A percentile compares a stretch with the other conserved stretches of the same genome.
Conservation (phyloP, 2,113 vertebrate species). For the Archilochus colubris region DNA sequence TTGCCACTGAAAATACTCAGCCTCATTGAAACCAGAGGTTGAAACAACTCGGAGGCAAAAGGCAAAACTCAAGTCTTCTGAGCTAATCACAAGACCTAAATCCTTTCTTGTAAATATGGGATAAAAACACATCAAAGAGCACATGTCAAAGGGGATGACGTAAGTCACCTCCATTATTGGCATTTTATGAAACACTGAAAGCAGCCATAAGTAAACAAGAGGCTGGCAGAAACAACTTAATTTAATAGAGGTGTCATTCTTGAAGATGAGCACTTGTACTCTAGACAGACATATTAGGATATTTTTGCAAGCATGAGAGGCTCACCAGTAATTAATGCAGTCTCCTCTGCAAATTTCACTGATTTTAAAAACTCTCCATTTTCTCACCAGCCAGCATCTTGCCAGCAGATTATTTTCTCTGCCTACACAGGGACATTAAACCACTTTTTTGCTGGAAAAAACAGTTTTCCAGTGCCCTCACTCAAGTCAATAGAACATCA, state of each 20-base stretch:
- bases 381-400: neutral
- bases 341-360: neutral
- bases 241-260: conserved; percentile 66
- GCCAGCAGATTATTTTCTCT: neutral
- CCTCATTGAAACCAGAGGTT: neutral
- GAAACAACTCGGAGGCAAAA: neutral
- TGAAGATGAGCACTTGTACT: conserved; percentile 38
- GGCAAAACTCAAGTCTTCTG: neutral
- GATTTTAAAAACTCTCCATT: neutral
- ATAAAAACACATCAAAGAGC: conserved; percentile 54
- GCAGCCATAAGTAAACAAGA: conserved; percentile 50
- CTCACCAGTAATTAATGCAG: neutral
- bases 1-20: neutral
- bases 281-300: conserved; percentile 14
- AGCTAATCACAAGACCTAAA: conserved; percentile 35
- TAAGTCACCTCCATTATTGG: conserved; percentile 39
- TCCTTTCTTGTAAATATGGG: neutral
- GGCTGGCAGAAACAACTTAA: conserved; percentile 47
- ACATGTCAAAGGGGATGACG: conserved; percentile 7
- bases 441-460: neutral
- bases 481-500: neutral
- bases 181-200: conserved; percentile 46
- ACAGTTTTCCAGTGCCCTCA: fast-evolving
- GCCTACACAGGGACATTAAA: neutral
- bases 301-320: conserved; percentile 13